Conservation (phyloP, 2,797 vertebrate species). For the Sebastes cheni region DNA sequence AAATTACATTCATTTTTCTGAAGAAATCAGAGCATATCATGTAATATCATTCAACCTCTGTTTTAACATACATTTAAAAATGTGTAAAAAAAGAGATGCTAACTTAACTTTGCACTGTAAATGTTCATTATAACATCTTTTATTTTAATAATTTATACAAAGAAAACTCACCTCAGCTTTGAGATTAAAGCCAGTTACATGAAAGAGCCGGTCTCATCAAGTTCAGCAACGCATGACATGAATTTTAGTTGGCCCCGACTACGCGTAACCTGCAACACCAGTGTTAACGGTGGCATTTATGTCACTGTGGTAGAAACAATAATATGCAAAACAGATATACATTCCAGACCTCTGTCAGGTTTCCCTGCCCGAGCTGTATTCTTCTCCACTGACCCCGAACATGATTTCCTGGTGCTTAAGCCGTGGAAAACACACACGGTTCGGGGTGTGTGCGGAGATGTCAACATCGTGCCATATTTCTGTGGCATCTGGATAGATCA, state of each 20-base stretch:
- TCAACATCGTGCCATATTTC: conserved; percentile 75
- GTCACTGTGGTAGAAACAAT: conserved; percentile 20
- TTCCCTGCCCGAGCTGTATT: conserved; percentile 53
- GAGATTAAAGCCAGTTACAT: not conserved
- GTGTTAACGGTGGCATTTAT: conserved; percentile 3
- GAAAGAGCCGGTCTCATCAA: not conserved
- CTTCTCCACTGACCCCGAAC: conserved; percentile 72
- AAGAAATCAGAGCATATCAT: not conserved
- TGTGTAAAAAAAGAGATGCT: not conserved
- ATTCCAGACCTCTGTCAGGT: conserved; percentile 59
- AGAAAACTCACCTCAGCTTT: not conserved
- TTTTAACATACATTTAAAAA: not conserved
- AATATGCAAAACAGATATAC: conserved; percentile 67
- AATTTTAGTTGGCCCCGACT: conserved; percentile 14
- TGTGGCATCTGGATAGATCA: conserved; percentile 86
- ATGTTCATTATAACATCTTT: not conserved
- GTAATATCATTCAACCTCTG: not conserved
- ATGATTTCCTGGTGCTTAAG: conserved; percentile 77
- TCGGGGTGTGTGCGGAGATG: conserved; percentile 51
- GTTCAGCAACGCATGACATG: not conserved
- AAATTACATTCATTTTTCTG: not conserved
- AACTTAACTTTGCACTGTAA: not conserved
- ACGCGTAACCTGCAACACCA: conserved; percentile 46
- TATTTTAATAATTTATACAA: not conserved
- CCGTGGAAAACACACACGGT: conserved; percentile 54